phyloP scores from a whole-genome alignment of 2,888 invertebrate genomes.

The Hydriomena furcata region DNA sequence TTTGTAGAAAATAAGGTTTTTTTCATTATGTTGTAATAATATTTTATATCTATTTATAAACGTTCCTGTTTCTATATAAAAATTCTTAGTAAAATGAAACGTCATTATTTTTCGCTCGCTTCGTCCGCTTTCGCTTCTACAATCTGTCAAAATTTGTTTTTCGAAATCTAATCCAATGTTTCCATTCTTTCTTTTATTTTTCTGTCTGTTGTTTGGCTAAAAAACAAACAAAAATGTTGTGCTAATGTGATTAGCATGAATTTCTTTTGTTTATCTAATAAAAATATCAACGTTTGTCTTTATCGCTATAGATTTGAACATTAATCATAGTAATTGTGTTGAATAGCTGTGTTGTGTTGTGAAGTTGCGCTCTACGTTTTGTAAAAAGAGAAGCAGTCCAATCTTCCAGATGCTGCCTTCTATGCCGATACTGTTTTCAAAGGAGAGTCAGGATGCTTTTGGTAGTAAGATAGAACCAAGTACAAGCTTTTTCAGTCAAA shows the following conservation, averaged over 20 bases:
- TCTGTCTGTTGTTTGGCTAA: slow-evolving; percentile 4
- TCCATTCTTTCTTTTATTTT: slow-evolving; percentile 2
- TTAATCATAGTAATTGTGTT: slow-evolving; percentile 50
- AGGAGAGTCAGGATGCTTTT: slow-evolving; percentile 78
- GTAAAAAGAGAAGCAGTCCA: slow-evolving; percentile 25
- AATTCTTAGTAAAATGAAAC: neutral
- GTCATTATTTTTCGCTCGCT: neutral
- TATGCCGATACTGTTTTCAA: slow-evolving; percentile 76
- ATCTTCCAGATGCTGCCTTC: slow-evolving; percentile 78
- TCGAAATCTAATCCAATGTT: slow-evolving; percentile 29
- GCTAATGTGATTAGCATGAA: slow-evolving; percentile 31
- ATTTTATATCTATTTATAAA: too few species aligned
- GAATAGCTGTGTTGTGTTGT: slow-evolving; percentile 43
- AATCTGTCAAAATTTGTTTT: slow-evolving; percentile 58
- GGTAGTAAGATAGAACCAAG: slow-evolving; percentile 74
- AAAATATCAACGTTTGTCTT: slow-evolving; percentile 39
- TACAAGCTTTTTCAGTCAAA: slow-evolving; percentile 68
- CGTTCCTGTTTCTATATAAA: neutral
- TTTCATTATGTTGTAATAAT: too few species aligned
- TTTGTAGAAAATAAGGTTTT: too few species aligned
- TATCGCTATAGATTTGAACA: slow-evolving; percentile 41
- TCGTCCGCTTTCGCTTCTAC: too few species aligned
- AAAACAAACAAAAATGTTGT: slow-evolving; percentile 51
- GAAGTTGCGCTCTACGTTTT: slow-evolving; percentile 36
- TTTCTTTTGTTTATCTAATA: slow-evolving; percentile 42